Conservation (phyloP, 2,888 invertebrate genomes). For the Parnassius apollo region DNA sequence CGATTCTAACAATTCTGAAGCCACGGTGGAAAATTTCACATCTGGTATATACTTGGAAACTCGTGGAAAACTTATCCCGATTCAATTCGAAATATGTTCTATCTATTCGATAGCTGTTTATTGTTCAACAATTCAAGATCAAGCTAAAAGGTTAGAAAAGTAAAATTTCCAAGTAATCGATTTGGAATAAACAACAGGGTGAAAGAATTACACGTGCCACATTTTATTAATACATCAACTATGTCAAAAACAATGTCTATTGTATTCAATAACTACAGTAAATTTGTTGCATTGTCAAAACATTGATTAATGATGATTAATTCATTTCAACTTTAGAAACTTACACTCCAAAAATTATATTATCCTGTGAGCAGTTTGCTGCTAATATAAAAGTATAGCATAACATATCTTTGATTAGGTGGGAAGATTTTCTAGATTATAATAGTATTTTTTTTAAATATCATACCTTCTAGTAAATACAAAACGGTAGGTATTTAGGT, state of each 20-base stretch:
- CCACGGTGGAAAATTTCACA: conserved; percentile 71
- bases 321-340: no score
- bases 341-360: no score
- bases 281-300: neutral
- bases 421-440: no score
- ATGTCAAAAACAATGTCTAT: conserved; percentile 16
- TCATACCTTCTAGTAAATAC: no score
- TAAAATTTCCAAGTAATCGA: conserved; percentile 29
- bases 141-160: conserved; percentile 19
- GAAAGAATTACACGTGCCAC: conserved; percentile 24
- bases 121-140: conserved; percentile 5
- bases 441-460: no score
- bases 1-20: conserved; percentile 48
- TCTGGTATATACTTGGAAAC: conserved; percentile 42
- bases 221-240: conserved; percentile 27
- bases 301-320: no score
- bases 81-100: conserved; percentile 23
- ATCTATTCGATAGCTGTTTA: conserved; percentile 9
- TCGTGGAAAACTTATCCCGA: conserved; percentile 26
- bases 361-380: no score
- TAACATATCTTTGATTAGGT: no score
- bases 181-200: conserved; percentile 27
- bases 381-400: no score
- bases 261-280: neutral
- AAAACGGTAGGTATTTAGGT: no score